phyloP scores from a whole-genome alignment of 2,113 vertebrate species.

The Xenus cinereus region DNA sequence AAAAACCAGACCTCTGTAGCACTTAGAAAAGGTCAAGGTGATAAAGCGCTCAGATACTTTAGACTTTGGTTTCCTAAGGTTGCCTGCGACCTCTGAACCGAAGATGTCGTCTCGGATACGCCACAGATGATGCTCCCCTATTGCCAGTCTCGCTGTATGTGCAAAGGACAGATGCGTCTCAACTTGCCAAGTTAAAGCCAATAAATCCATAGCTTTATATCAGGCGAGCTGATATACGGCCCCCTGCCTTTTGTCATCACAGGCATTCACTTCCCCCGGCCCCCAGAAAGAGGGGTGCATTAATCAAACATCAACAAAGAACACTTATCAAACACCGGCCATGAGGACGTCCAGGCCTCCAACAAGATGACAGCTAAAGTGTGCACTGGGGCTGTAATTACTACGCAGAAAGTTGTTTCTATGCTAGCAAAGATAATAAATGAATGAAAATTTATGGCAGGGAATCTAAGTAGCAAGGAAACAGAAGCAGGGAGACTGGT shows the following conservation, averaged over 20 bases:
- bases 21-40: conserved; percentile 59
- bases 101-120: conserved; percentile 53
- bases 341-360: conserved; percentile 82
- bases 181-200: conserved; percentile 84
- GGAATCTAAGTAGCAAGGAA: conserved; percentile 83
- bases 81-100: conserved; percentile 58
- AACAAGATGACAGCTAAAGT: conserved; percentile 82
- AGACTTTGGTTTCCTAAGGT: conserved; percentile 63
- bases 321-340: conserved; percentile 82
- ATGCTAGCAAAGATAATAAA: conserved; percentile 86
- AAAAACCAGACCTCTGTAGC: conserved; percentile 21
- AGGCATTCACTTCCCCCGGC: conserved; percentile 76
- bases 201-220: conserved; percentile 84
- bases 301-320: conserved; percentile 88
- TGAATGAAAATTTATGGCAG: conserved; percentile 87
- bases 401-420: conserved; percentile 86
- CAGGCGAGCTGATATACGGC: conserved; percentile 77
- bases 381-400: conserved; percentile 83
- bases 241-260: conserved; percentile 83
- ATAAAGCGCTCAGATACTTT: conserved; percentile 44
- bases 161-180: conserved; percentile 78
- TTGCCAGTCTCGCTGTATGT: conserved; percentile 54
- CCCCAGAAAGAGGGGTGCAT: conserved; percentile 79
- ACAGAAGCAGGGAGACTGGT: conserved; percentile 85
- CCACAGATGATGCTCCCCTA: conserved; percentile 62